Evolutionary conservation across 2,888 invertebrate genomes (phyloP).

Genomic region (Drosophila birchii): DNA sequence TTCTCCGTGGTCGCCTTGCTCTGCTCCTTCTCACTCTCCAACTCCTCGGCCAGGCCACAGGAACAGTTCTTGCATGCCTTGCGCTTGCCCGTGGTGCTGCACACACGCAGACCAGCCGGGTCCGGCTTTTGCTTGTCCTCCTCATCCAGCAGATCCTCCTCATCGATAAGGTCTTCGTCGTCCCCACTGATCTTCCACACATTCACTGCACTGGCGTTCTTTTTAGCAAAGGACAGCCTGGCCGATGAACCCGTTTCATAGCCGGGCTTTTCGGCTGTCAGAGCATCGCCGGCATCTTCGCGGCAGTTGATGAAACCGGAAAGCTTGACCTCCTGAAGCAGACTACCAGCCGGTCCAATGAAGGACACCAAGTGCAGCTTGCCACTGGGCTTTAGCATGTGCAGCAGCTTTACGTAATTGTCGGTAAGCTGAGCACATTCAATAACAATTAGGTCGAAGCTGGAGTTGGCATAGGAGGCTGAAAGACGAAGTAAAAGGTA

Average conservation of each 20-base stretch:
- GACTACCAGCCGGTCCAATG: slow-evolving; percentile 81
- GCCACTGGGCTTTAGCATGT: slow-evolving; percentile 88
- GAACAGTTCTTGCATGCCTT: slow-evolving; percentile 99
- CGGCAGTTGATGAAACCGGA: slow-evolving; percentile 87
- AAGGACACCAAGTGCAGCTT: slow-evolving; percentile 86
- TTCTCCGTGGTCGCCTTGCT: slow-evolving; percentile 83
- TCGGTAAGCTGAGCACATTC: slow-evolving; percentile 82
- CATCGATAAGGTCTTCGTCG: slow-evolving; percentile 92
- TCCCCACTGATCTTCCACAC: slow-evolving; percentile 91
- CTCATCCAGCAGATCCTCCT: slow-evolving; percentile 94
- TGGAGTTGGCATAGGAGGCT: slow-evolving; percentile 87
- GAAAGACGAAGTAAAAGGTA: slow-evolving; percentile 30
- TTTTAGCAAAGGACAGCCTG: slow-evolving; percentile 85
- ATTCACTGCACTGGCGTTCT: slow-evolving; percentile 76
- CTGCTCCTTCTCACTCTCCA: slow-evolving; percentile 88
- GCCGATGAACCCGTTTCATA: slow-evolving; percentile 90
- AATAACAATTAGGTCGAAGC: slow-evolving; percentile 87
- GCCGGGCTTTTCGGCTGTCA: slow-evolving; percentile 88
- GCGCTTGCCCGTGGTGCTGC: slow-evolving; percentile 94
- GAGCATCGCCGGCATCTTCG: slow-evolving; percentile 72
- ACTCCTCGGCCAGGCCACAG: slow-evolving; percentile 98
- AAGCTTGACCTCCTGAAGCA: slow-evolving; percentile 87
- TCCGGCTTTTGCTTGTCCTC: slow-evolving; percentile 95
- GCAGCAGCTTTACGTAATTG: slow-evolving; percentile 86
- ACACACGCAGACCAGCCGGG: slow-evolving; percentile 92